Evolutionary conservation across 2,797 vertebrate genomes (phyloP).

Genomic region (Sandelia bainsii): DNA sequence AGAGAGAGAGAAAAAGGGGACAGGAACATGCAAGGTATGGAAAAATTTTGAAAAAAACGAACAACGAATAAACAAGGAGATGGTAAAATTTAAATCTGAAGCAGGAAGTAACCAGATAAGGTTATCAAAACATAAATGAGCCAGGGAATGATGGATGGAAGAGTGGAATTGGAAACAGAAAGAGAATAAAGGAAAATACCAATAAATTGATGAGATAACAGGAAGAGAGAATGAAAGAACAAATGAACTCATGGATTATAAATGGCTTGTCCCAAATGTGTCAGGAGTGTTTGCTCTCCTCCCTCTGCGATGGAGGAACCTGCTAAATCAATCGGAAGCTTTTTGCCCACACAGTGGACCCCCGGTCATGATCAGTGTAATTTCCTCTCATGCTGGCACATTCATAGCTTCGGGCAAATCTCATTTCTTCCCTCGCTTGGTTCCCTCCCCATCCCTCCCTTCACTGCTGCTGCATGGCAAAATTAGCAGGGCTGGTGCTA

Average conservation of each 20-base stretch:
- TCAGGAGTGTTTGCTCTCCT: slow-evolving; percentile 66
- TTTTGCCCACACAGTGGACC: slow-evolving; percentile 64
- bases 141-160: neutral
- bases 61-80: neutral
- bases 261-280: slow-evolving; percentile 75
- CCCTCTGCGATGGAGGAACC: slow-evolving; percentile 58
- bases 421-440: slow-evolving; percentile 30
- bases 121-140: slow-evolving; percentile 9
- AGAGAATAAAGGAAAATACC: neutral
- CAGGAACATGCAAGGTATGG: neutral
- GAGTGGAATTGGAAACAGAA: neutral
- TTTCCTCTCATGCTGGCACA: slow-evolving; percentile 77
- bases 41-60: neutral
- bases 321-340: slow-evolving; percentile 75
- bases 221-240: slow-evolving; percentile 25
- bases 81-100: neutral
- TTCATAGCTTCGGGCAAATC: slow-evolving; percentile 73
- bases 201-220: slow-evolving; percentile 28
- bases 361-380: slow-evolving; percentile 75
- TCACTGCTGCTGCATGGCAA: slow-evolving; percentile 43
- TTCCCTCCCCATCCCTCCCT: slow-evolving; percentile 16
- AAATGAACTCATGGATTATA: slow-evolving; percentile 63
- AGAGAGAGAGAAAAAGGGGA: no score
- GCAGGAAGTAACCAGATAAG: neutral
- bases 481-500: slow-evolving; percentile 65